phyloP scores from a whole-genome alignment of 2,113 vertebrate genomes.

The Phrynosoma blainvillii region DNA sequence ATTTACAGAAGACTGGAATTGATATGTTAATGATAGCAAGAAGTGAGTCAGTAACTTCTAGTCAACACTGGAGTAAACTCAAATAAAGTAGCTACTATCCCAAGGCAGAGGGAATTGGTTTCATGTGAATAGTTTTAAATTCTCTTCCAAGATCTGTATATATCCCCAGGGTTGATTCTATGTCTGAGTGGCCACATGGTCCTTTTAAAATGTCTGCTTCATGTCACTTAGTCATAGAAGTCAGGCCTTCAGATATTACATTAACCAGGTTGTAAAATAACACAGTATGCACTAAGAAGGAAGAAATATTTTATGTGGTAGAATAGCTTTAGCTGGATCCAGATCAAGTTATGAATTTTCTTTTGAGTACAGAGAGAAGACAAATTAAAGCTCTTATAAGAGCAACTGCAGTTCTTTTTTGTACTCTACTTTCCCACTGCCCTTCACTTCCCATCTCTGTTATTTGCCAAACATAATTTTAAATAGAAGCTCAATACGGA shows the following conservation, averaged over 20 bases:
- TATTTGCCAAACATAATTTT: not conserved
- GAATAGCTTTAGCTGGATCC: not conserved
- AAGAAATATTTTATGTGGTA: not conserved
- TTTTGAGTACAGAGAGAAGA: not conserved
- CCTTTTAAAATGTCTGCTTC: not conserved
- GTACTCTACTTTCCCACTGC: not conserved
- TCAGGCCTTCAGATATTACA: not conserved
- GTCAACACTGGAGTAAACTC: slow-evolving; percentile 13
- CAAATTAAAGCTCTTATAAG: not conserved
- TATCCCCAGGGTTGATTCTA: not conserved
- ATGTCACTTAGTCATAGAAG: slow-evolving; percentile 7
- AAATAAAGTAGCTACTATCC: slow-evolving; percentile 17
- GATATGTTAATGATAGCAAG: slow-evolving; percentile 33
- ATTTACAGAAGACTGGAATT: slow-evolving; percentile 30
- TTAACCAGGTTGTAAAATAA: slow-evolving; percentile 6
- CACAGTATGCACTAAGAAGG: not conserved
- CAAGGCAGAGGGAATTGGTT: slow-evolving; percentile 22
- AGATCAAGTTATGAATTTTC: not conserved
- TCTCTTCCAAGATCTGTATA: slow-evolving; percentile 1
- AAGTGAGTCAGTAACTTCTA: slow-evolving; percentile 6
- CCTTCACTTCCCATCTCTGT: not conserved
- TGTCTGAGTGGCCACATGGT: not conserved
- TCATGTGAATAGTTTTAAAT: slow-evolving; percentile 9
- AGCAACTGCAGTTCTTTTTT: not conserved
- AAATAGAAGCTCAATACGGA: not conserved